A percentile compares a stretch with the other conserved stretches of the same genome.
Conservation (phyloP, 2,797 vertebrate genomes). For the Xenentodon cancila region DNA sequence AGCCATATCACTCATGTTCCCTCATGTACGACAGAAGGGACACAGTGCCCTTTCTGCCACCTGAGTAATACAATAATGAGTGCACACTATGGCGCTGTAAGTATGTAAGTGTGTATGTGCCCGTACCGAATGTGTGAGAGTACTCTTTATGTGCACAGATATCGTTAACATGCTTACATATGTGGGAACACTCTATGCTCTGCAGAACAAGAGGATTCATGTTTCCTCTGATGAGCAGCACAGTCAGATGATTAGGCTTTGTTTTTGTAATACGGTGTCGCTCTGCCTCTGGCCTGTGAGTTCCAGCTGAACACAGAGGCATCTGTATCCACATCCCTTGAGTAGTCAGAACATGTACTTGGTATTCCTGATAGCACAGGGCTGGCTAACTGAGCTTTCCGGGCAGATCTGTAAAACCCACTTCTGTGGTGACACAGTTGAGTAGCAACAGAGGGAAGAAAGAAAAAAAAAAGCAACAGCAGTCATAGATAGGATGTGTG, state of each 20-base stretch:
- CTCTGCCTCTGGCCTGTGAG: conserved; percentile 55
- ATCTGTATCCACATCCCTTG: conserved; percentile 59
- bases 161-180: conserved; percentile 25
- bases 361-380: conserved; percentile 72
- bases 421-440: conserved; percentile 53
- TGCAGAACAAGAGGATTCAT: conserved; percentile 46
- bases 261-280: conserved; percentile 61
- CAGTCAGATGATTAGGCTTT: conserved; percentile 57
- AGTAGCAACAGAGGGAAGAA: conserved; percentile 25
- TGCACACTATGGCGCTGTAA: conserved; percentile 14
- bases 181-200: conserved; percentile 11
- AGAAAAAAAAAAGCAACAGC: conserved; percentile 23
- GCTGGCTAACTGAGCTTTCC: conserved; percentile 64
- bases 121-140: neutral
- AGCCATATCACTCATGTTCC: conserved; percentile 65
- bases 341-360: conserved; percentile 61
- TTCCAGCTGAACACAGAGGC: conserved; percentile 58
- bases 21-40: conserved; percentile 56
- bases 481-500: conserved; percentile 41
- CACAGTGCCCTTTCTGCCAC: conserved; percentile 41
- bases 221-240: conserved; percentile 60
- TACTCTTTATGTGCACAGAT: conserved; percentile 5
- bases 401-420: conserved; percentile 60
- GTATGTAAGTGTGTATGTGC: neutral
- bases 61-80: conserved; percentile 49